Percentiles rank a stretch among this genome's conserved stretches.
Conservation (phyloP, 2,113 vertebrate species). For the Ophiodon elongatus region DNA sequence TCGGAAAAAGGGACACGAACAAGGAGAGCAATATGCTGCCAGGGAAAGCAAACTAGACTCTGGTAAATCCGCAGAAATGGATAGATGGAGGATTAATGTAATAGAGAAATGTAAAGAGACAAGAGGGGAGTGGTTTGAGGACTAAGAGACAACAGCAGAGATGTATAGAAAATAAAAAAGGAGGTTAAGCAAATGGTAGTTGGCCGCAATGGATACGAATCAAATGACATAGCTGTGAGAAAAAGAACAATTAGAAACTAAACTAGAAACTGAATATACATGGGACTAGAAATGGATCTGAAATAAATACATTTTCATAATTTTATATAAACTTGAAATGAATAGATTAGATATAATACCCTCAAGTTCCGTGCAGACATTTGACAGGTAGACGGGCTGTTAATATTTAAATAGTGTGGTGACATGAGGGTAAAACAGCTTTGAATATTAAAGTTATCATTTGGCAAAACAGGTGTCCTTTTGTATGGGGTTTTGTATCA, state of each 20-base stretch:
- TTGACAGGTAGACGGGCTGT: background rate
- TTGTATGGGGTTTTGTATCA: background rate
- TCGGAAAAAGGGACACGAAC: slow-evolving; percentile 10
- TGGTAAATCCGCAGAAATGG: slow-evolving; percentile 31
- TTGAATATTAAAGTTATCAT: slow-evolving; percentile 9
- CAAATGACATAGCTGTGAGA: background rate
- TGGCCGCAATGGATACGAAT: slow-evolving; percentile 7
- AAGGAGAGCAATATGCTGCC: slow-evolving; percentile 12
- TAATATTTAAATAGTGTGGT: slow-evolving; percentile 26
- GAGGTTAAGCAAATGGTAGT: background rate
- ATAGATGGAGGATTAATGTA: slow-evolving; percentile 13
- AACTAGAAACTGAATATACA: background rate
- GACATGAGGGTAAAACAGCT: background rate
- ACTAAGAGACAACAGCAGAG: background rate
- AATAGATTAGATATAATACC: background rate
- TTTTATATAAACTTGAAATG: background rate
- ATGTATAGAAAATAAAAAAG: background rate
- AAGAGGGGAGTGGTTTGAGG: background rate
- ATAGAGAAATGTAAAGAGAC: background rate
- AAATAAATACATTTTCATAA: slow-evolving; percentile 11
- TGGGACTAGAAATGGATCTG: background rate
- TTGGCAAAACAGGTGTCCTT: background rate
- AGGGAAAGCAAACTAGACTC: slow-evolving; percentile 9
- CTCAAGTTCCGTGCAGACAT: background rate
- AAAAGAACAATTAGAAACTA: background rate